Evolutionary conservation across 2,113 vertebrate species (phyloP), one percentile per base, ranked within the genome.

Genomic region (Urocynchramus pylzowi): DNA sequence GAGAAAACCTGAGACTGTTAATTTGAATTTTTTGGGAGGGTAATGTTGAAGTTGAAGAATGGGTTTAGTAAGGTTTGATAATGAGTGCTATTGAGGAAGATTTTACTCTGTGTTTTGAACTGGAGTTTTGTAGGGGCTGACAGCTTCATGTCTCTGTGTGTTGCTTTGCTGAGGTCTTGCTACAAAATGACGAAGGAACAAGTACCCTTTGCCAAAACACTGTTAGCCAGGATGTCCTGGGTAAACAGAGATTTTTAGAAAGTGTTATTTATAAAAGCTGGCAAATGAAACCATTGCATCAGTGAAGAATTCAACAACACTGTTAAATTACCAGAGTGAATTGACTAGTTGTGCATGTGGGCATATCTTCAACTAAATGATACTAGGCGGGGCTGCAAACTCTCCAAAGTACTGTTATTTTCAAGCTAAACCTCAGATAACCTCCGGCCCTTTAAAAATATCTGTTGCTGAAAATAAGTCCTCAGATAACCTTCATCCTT

Each of bases 241-340:
- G 78, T 94, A 97, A 96, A 96, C 81, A 94, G 84, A 89, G 93
- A 95, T 96, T 97, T 97, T 97, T 95, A 96, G 96, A 96, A 97
- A 96, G 93, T 81, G 91, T 95, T 97, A 95, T 97, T 96, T 96
- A 95, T 95, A 93, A 95, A 93, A 93, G 76, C 87, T 95, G 95
- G 90, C 94, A 81, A 95, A 79, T 90, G 83, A 90, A 94, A 97
- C 73, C 76, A 84, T 95, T 93, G 96, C 94, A 96, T 96, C 95
- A 95, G 96, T 79, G 69, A 89, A 92, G 96, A 97, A 96, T 95
- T 93, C 95, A 95, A 57, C 74, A 91, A 50, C 28, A 3, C 50
- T 95, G 89, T 92, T 87, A 82, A 95, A 91, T 85, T 95, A 94
- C 93, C 87, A 65, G 87, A 93, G 87, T 97, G 91, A 95, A 95